Evolutionary conservation across 2,113 vertebrate species (phyloP).

Genomic region (Columba janthina): DNA sequence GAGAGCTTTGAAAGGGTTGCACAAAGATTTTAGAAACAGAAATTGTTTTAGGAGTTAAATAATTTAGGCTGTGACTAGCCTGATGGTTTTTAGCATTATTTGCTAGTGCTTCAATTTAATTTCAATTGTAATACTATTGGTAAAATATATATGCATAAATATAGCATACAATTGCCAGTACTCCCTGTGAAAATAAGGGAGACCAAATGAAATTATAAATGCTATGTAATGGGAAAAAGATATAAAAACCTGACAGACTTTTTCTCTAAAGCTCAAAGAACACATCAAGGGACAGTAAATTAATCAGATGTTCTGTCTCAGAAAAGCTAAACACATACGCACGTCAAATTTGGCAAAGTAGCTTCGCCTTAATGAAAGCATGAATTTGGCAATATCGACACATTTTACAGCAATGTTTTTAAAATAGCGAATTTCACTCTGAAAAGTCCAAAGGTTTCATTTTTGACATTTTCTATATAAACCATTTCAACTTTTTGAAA

Average conservation of each 20-base stretch:
- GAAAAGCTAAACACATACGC: not conserved
- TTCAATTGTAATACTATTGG: not conserved
- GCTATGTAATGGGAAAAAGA: not conserved
- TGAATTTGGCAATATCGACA: not conserved
- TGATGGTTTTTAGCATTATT: not conserved
- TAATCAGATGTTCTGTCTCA: not conserved
- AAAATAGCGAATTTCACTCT: not conserved
- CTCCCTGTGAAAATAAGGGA: not conserved
- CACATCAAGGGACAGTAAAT: not conserved
- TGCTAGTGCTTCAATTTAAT: not conserved
- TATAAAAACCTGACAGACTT: not conserved
- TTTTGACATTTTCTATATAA: not conserved
- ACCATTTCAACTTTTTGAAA: not conserved
- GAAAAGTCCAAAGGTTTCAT: not conserved
- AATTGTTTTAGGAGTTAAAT: not conserved
- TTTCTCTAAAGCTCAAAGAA: not conserved
- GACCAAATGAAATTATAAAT: not conserved
- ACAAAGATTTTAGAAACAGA: not conserved
- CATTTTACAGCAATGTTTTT: not conserved
- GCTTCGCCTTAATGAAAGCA: not conserved
- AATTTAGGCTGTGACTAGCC: not conserved
- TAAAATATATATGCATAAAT: not conserved
- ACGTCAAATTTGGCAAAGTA: not conserved
- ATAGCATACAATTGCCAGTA: not conserved
- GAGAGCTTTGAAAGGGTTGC: not conserved